phyloP scores from a whole-genome alignment of 2,113 vertebrate species.

The Collichthys lucidus region DNA sequence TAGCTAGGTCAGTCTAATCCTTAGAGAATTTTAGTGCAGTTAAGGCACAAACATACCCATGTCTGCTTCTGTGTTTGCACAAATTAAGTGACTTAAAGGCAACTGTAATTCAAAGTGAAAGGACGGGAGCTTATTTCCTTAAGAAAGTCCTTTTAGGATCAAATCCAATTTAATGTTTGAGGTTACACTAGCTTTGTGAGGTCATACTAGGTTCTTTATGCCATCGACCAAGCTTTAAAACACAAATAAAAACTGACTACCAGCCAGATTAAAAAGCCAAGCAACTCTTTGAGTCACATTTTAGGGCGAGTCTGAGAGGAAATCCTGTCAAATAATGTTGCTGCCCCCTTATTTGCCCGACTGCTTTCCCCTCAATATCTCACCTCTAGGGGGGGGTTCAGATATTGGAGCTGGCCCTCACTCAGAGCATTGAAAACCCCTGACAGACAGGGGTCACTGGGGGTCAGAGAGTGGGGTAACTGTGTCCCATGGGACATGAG shows the following conservation, averaged over 20 bases:
- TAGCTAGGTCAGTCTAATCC: constrained; percentile 61
- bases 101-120: constrained; percentile 34
- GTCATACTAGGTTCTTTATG: constrained; percentile 13
- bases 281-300: constrained; percentile 18
- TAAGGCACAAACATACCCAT: constrained; percentile 56
- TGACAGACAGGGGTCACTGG: constrained; percentile 64
- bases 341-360: background rate
- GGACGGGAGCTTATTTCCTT: constrained; percentile 45
- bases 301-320: constrained; percentile 19
- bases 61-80: constrained; percentile 63
- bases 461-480: constrained; percentile 61
- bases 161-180: constrained; percentile 19
- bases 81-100: constrained; percentile 55
- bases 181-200: constrained; percentile 28
- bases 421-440: constrained; percentile 29
- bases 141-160: constrained; percentile 26
- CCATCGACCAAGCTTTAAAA: constrained; percentile 31
- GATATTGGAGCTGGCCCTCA: constrained; percentile 46
- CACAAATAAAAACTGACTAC: constrained; percentile 29
- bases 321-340: constrained; percentile 48
- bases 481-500: constrained; percentile 62
- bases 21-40: constrained; percentile 41
- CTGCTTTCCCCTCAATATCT: constrained; percentile 15
- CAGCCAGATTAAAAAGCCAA: constrained; percentile 33
- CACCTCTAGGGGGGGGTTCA: constrained; percentile 34